Percentiles rank a stretch among this genome's conserved stretches.
phyloP scores from a whole-genome alignment of 92 coral and sea anemone species.

The Porites evermanni region DNA sequence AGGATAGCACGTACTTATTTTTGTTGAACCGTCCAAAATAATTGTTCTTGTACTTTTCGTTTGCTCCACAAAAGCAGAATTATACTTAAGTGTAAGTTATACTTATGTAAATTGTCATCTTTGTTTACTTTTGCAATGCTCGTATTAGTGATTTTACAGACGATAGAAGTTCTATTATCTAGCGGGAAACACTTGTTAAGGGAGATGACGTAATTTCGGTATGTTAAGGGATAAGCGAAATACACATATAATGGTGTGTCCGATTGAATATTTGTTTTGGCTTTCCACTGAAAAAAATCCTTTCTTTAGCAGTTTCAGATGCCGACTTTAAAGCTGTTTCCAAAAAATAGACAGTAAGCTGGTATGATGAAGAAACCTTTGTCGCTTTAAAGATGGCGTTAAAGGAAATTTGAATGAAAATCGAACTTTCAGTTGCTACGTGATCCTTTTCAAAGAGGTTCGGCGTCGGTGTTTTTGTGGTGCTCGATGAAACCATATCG shows the following conservation, averaged over 20 bases:
- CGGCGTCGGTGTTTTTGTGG: neutral
- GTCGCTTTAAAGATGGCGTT: neutral
- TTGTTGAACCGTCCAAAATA: neutral
- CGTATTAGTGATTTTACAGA: too few relatives aligned
- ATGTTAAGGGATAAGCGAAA: too few relatives aligned
- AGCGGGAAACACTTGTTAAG: neutral
- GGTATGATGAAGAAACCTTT: neutral
- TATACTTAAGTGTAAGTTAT: too few relatives aligned
- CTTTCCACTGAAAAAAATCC: too few relatives aligned
- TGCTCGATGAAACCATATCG: neutral
- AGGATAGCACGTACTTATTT: neutral
- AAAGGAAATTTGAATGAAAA: neutral
- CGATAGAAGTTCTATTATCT: too few relatives aligned
- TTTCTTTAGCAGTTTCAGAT: too few relatives aligned
- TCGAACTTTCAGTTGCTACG: too few relatives aligned
- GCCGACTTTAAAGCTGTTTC: neutral
- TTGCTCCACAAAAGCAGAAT: neutral
- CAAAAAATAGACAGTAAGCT: neutral
- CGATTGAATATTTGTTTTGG: too few relatives aligned
- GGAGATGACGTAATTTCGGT: too few relatives aligned
- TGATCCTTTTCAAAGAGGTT: neutral
- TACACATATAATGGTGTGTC: too few relatives aligned
- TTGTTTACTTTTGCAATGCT: too few relatives aligned
- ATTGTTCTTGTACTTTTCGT: neutral
- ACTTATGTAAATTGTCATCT: too few relatives aligned